Base-by-base conservation (phyloP, 2,888 invertebrate species). In the Acronicta psi region DNA sequence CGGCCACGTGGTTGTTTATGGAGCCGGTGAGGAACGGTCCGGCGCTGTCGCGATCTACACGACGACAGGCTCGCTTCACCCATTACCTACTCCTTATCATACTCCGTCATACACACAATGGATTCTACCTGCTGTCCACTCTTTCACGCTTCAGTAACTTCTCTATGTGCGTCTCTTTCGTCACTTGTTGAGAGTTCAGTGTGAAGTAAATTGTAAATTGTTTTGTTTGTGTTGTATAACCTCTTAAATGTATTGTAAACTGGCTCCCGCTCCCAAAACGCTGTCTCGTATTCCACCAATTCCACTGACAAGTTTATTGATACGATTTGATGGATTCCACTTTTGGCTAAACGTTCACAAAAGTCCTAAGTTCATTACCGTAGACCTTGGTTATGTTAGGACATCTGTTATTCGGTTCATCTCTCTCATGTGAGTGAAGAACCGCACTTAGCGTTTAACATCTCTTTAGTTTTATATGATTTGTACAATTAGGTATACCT, bases 1-100 rank as follows among this genome's bases (percentile, higher is more conserved):
- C 89, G 86, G 85, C 91, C 93, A 93, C 93, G 93, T 93, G 93
- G 85, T 89, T 76, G 66, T 53, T 65, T 68, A 46, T 44, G 47
- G 61, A 65, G 70, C 76, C 79, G 82, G 77, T 65, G 70, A 73
- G 60, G 54, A 82, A 86, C 80, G 69, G 84, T 86, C 89, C 88
- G 84, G 70, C 82, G 85, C 89, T 89, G 89, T 83, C 91, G 90
- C 84, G 77, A 70, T 86, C 84, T 82, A 76, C 80, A 85, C 88
- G 88, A 88, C 92, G 91, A 93, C 93, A 89, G 93, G 77, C 88
- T 83, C 75, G 73, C 71, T 59, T 58, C 73, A 59, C 59, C 69
- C 61, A 65, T 63, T 67, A 55, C 60, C 38, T 59, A 29, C 62
- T 64, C 59, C 81, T 85, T 86, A 86, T 86, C 85, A 80, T 65